A percentile compares a stretch with the other conserved stretches of the same genome.
Conservation (phyloP, 1,140 invertebrate genomes). For the Aphelinus certus region DNA sequence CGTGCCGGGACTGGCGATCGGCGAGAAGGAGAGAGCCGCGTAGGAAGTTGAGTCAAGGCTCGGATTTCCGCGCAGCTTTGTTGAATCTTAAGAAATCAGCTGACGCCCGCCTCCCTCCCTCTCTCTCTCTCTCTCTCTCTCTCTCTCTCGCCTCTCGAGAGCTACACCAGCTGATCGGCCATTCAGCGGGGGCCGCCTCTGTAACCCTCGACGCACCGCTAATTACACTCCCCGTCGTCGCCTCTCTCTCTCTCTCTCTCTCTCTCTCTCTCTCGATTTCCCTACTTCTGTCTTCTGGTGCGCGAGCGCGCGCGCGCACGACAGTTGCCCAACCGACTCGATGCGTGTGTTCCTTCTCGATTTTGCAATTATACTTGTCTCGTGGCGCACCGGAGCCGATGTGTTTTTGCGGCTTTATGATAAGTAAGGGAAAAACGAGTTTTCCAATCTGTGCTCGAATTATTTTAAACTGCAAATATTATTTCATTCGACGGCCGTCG, state of each 20-base stretch:
- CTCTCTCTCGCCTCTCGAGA: not conserved
- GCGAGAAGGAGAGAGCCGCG: not conserved
- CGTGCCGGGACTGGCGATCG: conserved; percentile 41
- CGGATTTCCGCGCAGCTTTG: conserved; percentile 48
- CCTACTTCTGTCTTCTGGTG: too few species aligned
- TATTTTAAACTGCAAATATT: too few species aligned
- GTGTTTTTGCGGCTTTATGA: too few species aligned
- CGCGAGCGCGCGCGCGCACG: too few species aligned
- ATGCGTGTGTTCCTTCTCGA: too few species aligned
- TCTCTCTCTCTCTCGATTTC: not conserved
- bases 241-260: not conserved
- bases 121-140: too few species aligned
- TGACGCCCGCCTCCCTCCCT: conserved; percentile 6
- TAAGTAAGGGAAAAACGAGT: too few species aligned
- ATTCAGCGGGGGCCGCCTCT: conserved; percentile 15
- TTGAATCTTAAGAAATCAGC: conserved; percentile 51
- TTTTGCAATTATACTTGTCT: too few species aligned
- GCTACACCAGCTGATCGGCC: conserved; percentile 3
- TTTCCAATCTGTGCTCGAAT: too few species aligned
- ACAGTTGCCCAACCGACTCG: too few species aligned
- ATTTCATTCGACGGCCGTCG: too few species aligned
- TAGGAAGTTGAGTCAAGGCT: conserved; percentile 44
- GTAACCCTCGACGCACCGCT: not conserved
- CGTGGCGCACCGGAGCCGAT: too few species aligned
- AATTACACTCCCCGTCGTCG: conserved; percentile 7